Percentiles rank a stretch among this genome's conserved stretches.
Evolutionary conservation across 2,797 vertebrate genomes (phyloP).

Genomic region (Propithecus perrieri): DNA sequence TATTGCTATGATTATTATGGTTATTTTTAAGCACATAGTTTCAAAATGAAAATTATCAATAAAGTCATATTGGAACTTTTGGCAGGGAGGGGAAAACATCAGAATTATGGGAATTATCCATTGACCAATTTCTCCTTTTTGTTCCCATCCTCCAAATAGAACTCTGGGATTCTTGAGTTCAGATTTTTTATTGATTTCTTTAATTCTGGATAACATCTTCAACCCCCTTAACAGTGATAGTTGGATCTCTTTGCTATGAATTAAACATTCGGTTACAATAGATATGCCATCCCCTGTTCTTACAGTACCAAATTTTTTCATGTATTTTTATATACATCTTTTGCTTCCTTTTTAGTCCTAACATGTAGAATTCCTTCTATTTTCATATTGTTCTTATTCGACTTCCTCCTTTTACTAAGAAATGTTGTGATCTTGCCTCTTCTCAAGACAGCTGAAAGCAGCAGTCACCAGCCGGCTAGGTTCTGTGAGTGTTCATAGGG

Average conservation of each 20-base stretch:
- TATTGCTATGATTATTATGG: neutral
- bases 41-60: slow-evolving; percentile 7
- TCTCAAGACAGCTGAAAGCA: neutral
- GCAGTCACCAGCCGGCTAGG: neutral
- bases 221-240: neutral
- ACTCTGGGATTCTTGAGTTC: neutral
- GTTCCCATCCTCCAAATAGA: neutral
- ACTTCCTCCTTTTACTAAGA: neutral
- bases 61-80: neutral
- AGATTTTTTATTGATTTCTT: neutral
- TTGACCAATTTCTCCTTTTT: neutral
- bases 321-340: neutral
- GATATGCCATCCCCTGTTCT: neutral
- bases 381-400: neutral
- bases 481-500: neutral
- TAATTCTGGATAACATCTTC: neutral
- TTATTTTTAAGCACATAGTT: neutral
- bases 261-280: neutral
- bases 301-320: neutral
- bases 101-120: neutral
- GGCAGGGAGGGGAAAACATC: neutral
- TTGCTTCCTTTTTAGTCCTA: neutral
- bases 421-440: neutral
- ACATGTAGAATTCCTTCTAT: neutral
- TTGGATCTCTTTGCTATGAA: neutral